A percentile compares a stretch with the other conserved stretches of the same genome.
These are phyloP conservation scores for Isurus oxyrinchus DNA, from an alignment of 2,113 vertebrate species.

Conservation along the genomic window DNA sequence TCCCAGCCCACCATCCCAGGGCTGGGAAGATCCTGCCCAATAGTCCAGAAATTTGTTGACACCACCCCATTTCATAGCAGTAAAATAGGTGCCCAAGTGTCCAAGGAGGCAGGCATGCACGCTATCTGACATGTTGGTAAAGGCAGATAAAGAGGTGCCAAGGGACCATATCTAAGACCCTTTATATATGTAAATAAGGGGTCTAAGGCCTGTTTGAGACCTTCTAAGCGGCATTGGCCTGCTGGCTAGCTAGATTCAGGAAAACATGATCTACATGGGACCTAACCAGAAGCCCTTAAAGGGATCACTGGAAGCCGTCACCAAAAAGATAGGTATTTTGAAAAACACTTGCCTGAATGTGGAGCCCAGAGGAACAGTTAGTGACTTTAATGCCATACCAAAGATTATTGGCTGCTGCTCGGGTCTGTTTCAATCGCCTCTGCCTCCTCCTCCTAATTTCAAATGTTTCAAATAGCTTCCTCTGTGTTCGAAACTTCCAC, in stretches of 20 bases:
- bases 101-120: neutral
- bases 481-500: neutral
- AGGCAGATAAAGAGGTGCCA: neutral
- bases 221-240: neutral
- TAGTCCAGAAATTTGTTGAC: neutral
- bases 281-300: neutral
- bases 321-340: too few relatives aligned
- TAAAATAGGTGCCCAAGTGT: neutral
- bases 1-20: too few relatives aligned
- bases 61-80: neutral
- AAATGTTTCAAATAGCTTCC: neutral
- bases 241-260: neutral
- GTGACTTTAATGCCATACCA: neutral
- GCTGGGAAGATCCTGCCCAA: neutral
- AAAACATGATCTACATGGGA: neutral
- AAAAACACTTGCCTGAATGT: too few relatives aligned
- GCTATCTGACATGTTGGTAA: neutral
- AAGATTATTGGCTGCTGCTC: neutral
- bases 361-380: neutral
- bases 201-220: neutral
- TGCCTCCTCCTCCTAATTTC: neutral
- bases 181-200: neutral
- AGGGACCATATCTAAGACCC: neutral
- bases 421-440: neutral
- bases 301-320: neutral